Evolutionary conservation across 92 coral and sea anemone species (phyloP), one percentile per base, ranked within the genome.

Genomic region (Blastomussa wellsi): DNA sequence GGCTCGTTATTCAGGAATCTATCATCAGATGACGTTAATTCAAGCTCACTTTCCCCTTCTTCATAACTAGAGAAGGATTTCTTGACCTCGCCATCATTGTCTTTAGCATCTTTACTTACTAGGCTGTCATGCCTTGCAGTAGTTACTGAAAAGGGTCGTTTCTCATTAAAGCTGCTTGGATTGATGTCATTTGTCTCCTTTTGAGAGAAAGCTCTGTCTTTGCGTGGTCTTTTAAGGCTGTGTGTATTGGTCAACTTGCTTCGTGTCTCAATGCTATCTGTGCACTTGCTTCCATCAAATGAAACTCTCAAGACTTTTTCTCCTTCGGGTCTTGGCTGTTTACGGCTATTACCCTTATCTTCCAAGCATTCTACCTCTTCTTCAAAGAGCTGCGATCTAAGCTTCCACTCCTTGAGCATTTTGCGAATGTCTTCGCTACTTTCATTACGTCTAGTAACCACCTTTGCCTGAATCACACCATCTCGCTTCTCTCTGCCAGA

Each of bases 301-400:
- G 92, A 86, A 44, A 92, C 90, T 73, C 76, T 92, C 19, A 84
- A 39, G 33, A 35, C 83, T 73, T 78, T 84, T 47, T 82, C 86
- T 20, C 53, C 75, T 7, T 62, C 73, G 57, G 48, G 42, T 32
- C 86, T 82, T 17, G 20, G 77, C 32, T 73, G 33, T 35, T 38
- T 88, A 39, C 0, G 41, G 5, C 35, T 75, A 5, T 69, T 69
- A 4, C 19, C 42, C 72, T 72, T 90, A 47, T 83, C 82, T 78
- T 83, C 90, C 84, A 85, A 81, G 70, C 95, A 92, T 35, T 92
- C 95, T 0, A 92, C 90, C 80, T 89, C 95, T 76, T 92, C 95
- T 81, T 92, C 95, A 78, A 92, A 92, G 31, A 86, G 79, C 59
- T 67, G 74, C 1, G 80, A 57, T 11, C 89, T 77, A 19, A 84